Evolutionary conservation across 2,888 invertebrate genomes (phyloP).

Genomic region (Glyphotaelius pellucidus): DNA sequence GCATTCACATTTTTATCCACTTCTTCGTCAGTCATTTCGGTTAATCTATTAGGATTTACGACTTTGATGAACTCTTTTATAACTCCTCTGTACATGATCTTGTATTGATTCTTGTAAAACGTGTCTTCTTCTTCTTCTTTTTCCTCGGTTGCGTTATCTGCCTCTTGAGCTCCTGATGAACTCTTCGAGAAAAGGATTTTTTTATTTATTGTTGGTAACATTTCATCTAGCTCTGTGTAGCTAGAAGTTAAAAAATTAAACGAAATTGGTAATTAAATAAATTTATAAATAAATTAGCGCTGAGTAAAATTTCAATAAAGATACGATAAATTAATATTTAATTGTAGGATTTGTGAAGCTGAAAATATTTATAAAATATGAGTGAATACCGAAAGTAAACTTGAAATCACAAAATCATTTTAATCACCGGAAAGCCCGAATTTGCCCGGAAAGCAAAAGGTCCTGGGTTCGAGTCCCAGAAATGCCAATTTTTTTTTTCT

Average conservation of each 20-base stretch:
- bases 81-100: constrained; percentile 69
- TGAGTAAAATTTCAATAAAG: too few species aligned
- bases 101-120: constrained; percentile 68
- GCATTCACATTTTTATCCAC: constrained; percentile 70
- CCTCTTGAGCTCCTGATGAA: constrained; percentile 64
- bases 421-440: too few species aligned
- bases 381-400: too few species aligned
- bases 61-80: constrained; percentile 73
- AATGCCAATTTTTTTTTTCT: too few species aligned
- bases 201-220: constrained; percentile 56
- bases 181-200: constrained; percentile 42
- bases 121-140: constrained; percentile 67
- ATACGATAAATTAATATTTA: too few species aligned
- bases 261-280: too few species aligned
- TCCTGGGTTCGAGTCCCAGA: too few species aligned
- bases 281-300: too few species aligned
- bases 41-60: constrained; percentile 67
- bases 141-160: constrained; percentile 67
- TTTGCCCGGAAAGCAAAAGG: too few species aligned
- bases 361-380: too few species aligned
- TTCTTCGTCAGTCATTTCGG: constrained; percentile 69
- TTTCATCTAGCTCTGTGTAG: constrained; percentile 70
- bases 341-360: too few species aligned
- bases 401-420: too few species aligned
- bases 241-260: constrained; percentile 29